Evolutionary conservation across 2,113 vertebrate species (phyloP).

Genomic region (Crotalus horridus): DNA sequence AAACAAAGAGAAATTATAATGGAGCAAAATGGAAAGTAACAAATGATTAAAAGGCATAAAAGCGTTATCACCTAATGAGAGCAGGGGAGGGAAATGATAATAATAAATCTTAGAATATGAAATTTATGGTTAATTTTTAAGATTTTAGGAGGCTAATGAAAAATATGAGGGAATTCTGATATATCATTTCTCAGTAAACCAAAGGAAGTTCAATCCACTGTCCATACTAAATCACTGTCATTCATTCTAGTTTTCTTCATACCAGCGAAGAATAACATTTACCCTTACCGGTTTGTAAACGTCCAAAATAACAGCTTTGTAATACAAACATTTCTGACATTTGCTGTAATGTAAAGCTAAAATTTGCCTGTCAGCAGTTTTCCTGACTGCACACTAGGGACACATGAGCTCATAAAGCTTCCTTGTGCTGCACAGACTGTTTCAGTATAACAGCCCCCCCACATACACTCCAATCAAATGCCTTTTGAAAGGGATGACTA

Average conservation of each 20-base stretch:
- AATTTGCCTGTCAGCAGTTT: neutral
- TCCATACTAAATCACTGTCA: neutral
- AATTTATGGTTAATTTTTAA: neutral
- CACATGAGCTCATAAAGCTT: neutral
- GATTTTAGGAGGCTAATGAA: neutral
- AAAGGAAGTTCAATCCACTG: constrained; percentile 1
- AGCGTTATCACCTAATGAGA: neutral
- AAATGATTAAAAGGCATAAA: neutral
- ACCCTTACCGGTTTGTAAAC: neutral
- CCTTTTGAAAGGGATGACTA: neutral
- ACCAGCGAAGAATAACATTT: constrained; percentile 1
- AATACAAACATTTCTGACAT: constrained; percentile 3
- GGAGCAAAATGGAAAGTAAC: neutral
- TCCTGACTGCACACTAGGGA: neutral
- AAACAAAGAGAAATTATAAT: neutral
- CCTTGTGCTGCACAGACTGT: neutral
- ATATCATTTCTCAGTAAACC: neutral
- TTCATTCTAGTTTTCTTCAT: neutral
- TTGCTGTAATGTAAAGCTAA: neutral
- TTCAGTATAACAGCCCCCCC: neutral
- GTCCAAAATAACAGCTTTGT: neutral
- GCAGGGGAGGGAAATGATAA: neutral
- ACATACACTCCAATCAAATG: neutral
- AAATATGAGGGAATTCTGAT: neutral
- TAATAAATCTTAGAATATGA: neutral